phyloP scores from a whole-genome alignment of 2,797 vertebrate species.

The Anguilla marmorata region DNA sequence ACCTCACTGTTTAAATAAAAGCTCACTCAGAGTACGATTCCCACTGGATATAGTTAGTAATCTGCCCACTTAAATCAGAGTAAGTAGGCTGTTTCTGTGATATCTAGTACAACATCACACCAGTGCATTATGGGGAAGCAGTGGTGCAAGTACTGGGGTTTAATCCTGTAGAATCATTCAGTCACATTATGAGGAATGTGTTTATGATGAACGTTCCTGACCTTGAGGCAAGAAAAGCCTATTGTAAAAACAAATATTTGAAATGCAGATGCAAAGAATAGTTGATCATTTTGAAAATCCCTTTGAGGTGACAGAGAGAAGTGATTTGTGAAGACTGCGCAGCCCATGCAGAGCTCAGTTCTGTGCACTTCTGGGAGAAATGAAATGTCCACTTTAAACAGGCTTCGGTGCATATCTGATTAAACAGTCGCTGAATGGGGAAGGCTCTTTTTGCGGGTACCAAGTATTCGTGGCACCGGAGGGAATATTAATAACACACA shows the following conservation, averaged over 20 bases:
- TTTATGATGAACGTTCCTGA: background rate
- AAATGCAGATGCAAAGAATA: background rate
- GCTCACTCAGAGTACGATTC: background rate
- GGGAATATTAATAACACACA: conserved; percentile 36
- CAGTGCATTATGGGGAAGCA: background rate
- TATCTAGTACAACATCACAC: background rate
- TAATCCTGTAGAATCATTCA: background rate
- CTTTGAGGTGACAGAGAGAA: background rate
- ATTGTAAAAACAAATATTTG: background rate
- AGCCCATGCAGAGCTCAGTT: background rate
- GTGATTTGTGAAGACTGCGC: background rate
- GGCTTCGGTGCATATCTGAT: conserved; percentile 21
- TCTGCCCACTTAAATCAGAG: background rate
- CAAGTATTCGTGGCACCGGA: conserved; percentile 24
- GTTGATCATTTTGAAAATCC: background rate
- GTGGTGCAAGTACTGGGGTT: background rate
- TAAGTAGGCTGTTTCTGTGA: background rate
- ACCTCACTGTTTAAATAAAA: conserved; percentile 1
- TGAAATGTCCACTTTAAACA: conserved; percentile 16
- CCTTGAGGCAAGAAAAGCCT: background rate
- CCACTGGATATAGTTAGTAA: background rate
- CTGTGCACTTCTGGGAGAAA: background rate
- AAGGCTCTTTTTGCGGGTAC: conserved; percentile 24
- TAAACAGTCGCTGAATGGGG: conserved; percentile 7
- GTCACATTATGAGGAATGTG: background rate